phyloP scores from a whole-genome alignment of 2,888 invertebrate species.

The Cephus sareptanus region DNA sequence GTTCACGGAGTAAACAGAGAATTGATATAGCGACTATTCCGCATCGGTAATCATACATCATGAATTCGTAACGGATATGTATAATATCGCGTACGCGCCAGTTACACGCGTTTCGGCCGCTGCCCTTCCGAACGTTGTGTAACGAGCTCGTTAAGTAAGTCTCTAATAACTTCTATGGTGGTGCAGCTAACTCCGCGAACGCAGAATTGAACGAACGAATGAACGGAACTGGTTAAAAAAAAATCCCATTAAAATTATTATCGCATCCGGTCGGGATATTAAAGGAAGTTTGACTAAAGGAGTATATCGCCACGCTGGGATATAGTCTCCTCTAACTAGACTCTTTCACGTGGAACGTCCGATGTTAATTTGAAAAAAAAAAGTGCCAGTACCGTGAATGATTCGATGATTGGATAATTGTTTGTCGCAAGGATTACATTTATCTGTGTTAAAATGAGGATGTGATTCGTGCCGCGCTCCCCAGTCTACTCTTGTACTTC shows the following conservation, averaged over 20 bases:
- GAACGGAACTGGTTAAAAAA: not conserved
- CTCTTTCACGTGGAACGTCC: not conserved
- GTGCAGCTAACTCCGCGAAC: not conserved
- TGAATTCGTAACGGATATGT: conserved; percentile 39
- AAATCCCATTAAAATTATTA: not conserved
- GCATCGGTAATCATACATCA: conserved; percentile 43
- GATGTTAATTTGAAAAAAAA: not conserved
- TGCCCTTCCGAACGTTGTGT: not conserved
- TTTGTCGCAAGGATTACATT: not conserved
- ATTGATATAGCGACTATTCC: conserved; percentile 53
- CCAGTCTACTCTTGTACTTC: conserved; percentile 9
- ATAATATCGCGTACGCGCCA: conserved; percentile 23
- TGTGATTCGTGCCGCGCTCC: conserved; percentile 1
- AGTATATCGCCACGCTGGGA: not conserved
- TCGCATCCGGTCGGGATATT: not conserved
- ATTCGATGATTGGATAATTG: not conserved
- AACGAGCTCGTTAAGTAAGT: not conserved
- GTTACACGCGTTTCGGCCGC: not conserved
- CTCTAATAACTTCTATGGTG: not conserved
- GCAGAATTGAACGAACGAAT: not conserved
- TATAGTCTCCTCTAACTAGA: not conserved
- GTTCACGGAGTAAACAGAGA: not conserved
- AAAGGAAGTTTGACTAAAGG: not conserved
- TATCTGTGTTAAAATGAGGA: not conserved
- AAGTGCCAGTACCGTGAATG: not conserved